Base-by-base conservation (phyloP, 2,888 invertebrate genomes). In the Netelia fuscicornis region DNA sequence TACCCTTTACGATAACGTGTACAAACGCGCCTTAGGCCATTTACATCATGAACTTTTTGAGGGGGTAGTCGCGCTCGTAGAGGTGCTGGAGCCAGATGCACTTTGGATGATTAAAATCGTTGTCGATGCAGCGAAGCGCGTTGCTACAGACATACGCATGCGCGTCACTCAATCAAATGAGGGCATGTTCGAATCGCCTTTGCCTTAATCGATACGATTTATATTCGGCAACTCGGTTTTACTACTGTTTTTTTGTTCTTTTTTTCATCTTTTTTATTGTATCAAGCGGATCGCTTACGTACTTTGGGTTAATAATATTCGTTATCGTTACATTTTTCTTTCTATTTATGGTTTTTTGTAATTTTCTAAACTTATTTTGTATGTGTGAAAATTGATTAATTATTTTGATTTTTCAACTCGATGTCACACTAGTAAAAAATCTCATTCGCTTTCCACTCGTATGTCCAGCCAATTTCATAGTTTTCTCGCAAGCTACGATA, bases 51-150 rank as follows among this genome's bases (percentile, higher is more conserved):
- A 76, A 74, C 25, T 58, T 65, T 64, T 30, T 5, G 42, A 23
- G 10, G 44, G 25, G 11, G 37, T 11, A 23, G 42, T 5, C 48
- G 30, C 20, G 58, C 30, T 37, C 20, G 42, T 52, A 60, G 17
- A 62, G 44, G 48, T 48, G 60, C 8, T 30, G n/a, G 60, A 74
- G 42, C 42, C 65, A 81, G 65, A 54, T 72, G 76, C 84, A 84
- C 84, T 84, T 76, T 67, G 60, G 76, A 81, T 84, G 84, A 84
- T 84, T 84, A 84, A 81, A 78, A 84, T 64, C 67, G 76, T 76
- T 56, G 80, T 56, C 72, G 72, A 80, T 62, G 68, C 67, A 23
- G 62, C 20, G 23, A 10, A 25, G 30, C 10, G 11, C 54, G 75
- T 20, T 64, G 64, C 68, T 65, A 60, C 62, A 71, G 0, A 11